Evolutionary conservation across 2,888 invertebrate genomes (phyloP).

Genomic region (Plagodis pulveraria): DNA sequence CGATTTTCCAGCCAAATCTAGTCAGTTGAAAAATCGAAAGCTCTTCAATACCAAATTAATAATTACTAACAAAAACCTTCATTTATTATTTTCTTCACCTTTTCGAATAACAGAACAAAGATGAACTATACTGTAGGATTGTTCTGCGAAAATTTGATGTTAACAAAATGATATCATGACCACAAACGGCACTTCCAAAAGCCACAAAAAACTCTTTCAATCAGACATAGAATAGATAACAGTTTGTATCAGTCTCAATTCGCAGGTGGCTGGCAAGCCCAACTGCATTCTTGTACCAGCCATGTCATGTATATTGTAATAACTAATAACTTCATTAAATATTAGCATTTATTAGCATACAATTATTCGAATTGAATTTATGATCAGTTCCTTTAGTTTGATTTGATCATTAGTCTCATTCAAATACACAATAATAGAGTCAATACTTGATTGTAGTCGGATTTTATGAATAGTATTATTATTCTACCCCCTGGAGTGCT

Average conservation of each 20-base stretch:
- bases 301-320: constrained; percentile 29
- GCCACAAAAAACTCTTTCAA: constrained; percentile 3
- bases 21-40: too few relatives aligned
- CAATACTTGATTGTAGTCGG: too few relatives aligned
- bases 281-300: constrained; percentile 20
- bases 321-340: constrained; percentile 23
- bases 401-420: constrained; percentile 4
- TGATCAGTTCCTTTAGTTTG: constrained; percentile 14
- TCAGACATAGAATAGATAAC: background rate
- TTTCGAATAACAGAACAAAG: too few relatives aligned
- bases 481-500: too few relatives aligned
- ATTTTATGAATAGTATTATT: too few relatives aligned
- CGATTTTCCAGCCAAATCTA: too few relatives aligned
- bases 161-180: background rate
- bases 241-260: constrained; percentile 2
- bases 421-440: too few relatives aligned
- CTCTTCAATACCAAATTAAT: too few relatives aligned
- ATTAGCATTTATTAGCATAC: constrained; percentile 28
- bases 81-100: too few relatives aligned
- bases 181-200: constrained; percentile 5
- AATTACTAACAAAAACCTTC: too few relatives aligned
- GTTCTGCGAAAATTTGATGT: too few relatives aligned
- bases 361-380: constrained; percentile 19
- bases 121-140: too few relatives aligned
- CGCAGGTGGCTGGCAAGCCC: constrained; percentile 8